A percentile compares a stretch with the other conserved stretches of the same genome.
These are phyloP conservation scores for Trilocha varians DNA, from an alignment of 2,888 invertebrate species.

Conservation along the genomic window DNA sequence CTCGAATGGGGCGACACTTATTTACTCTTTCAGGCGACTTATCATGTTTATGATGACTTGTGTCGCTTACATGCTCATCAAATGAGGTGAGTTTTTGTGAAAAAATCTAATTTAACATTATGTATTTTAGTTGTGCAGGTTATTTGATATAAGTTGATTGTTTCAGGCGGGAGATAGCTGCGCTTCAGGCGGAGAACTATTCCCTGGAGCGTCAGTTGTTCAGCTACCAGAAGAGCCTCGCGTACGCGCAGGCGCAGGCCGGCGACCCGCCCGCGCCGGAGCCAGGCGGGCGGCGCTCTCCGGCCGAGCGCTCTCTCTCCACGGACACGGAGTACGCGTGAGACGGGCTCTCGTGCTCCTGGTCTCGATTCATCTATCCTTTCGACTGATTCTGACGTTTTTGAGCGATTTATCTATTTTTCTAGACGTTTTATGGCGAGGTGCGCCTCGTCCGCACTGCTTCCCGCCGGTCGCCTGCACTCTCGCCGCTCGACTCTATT, in stretches of 20 bases:
- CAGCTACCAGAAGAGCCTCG: slow-evolving; percentile 86
- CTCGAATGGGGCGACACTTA: slow-evolving; percentile 89
- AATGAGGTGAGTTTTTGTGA: slow-evolving; percentile 76
- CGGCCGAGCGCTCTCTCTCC: slow-evolving; percentile 75
- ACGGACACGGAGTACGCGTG: slow-evolving; percentile 84
- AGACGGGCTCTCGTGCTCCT: slow-evolving; percentile 51
- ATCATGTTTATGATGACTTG: slow-evolving; percentile 88
- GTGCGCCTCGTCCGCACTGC: slow-evolving; percentile 70
- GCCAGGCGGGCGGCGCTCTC: slow-evolving; percentile 53
- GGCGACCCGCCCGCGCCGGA: slow-evolving; percentile 59
- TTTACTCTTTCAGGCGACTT: slow-evolving; percentile 84
- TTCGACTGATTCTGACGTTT: slow-evolving; percentile 71
- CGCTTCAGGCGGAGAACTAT: slow-evolving; percentile 87
- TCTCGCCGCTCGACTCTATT: slow-evolving; percentile 70
- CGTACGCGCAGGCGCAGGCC: slow-evolving; percentile 78
- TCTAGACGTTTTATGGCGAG: slow-evolving; percentile 72
- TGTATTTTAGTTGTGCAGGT: too few relatives aligned
- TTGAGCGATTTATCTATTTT: slow-evolving; percentile 74
- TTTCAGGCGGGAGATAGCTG: slow-evolving; percentile 82
- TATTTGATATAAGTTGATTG: slow-evolving; percentile 8
- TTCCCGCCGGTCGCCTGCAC: slow-evolving; percentile 69
- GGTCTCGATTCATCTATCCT: slow-evolving; percentile 56
- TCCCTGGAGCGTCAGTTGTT: slow-evolving; percentile 86
- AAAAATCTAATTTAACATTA: too few relatives aligned
- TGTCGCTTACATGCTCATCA: slow-evolving; percentile 86